These are phyloP conservation scores for Archaeoteleia sp. DNA, from an alignment of 2,888 invertebrate genomes.

Conservation along the genomic window DNA sequence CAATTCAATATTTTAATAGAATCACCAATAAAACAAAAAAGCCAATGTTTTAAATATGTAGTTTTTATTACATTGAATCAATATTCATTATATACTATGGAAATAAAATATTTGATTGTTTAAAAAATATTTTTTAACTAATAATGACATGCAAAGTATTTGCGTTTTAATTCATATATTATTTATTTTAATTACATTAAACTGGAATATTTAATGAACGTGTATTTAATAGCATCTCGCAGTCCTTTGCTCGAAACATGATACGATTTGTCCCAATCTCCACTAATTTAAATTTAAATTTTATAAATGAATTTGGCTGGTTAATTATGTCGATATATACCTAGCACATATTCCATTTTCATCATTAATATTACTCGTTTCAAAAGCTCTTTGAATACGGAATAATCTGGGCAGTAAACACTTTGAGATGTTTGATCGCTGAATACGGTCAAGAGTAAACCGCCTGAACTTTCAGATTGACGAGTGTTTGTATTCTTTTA, in stretches of 20 bases:
- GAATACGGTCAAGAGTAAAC: constrained; percentile 37
- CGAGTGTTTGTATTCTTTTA: constrained; percentile 53
- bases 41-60: too few species aligned
- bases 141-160: too few species aligned
- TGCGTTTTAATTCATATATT: too few species aligned
- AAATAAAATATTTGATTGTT: too few species aligned
- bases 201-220: too few species aligned
- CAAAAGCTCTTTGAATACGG: constrained; percentile 40
- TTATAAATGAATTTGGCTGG: constrained; percentile 14
- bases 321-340: constrained; percentile 34
- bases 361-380: constrained; percentile 25
- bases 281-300: constrained; percentile 19
- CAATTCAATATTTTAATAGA: too few species aligned
- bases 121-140: too few species aligned
- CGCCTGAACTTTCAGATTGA: constrained; percentile 47
- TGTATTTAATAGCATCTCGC: too few species aligned
- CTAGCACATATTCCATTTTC: constrained; percentile 23
- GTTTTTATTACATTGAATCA: too few species aligned
- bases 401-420: constrained; percentile 47
- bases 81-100: too few species aligned
- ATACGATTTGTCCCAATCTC: not conserved
- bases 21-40: too few species aligned
- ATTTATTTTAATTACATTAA: too few species aligned
- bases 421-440: constrained; percentile 47
- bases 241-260: constrained; percentile 1